Conservation (phyloP, 1,140 invertebrate species). For the Vanessa tameamea region DNA sequence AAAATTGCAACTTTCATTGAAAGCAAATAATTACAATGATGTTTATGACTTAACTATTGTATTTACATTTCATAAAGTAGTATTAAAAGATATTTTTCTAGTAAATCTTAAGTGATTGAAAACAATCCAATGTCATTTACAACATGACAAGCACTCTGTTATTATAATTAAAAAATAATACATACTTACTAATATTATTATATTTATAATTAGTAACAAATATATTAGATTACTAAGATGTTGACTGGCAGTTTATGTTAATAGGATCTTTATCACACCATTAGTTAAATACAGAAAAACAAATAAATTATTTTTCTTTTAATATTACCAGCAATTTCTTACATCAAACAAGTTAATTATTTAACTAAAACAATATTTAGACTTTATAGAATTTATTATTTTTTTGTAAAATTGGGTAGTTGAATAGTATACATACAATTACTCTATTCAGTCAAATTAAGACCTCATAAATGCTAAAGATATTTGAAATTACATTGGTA, state of each 20-base stretch:
- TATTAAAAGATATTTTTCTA: neutral
- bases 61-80: neutral
- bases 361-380: constrained; percentile 25
- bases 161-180: too few relatives aligned
- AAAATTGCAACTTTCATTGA: neutral
- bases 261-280: too few relatives aligned
- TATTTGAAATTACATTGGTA: constrained; percentile 35
- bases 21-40: neutral
- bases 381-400: constrained; percentile 57
- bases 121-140: constrained; percentile 1
- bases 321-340: neutral
- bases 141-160: neutral
- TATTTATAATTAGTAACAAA: too few relatives aligned
- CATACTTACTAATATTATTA: too few relatives aligned
- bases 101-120: neutral
- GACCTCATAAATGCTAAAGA: constrained; percentile 67
- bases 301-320: neutral
- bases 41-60: neutral
- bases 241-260: too few relatives aligned
- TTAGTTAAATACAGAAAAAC: neutral
- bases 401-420: constrained; percentile 67
- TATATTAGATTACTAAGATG: too few relatives aligned
- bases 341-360: neutral
- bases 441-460: constrained; percentile 70
- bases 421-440: constrained; percentile 64